Evolutionary conservation across 2,888 invertebrate genomes (phyloP).

Genomic region (Lasioglossum morio): DNA sequence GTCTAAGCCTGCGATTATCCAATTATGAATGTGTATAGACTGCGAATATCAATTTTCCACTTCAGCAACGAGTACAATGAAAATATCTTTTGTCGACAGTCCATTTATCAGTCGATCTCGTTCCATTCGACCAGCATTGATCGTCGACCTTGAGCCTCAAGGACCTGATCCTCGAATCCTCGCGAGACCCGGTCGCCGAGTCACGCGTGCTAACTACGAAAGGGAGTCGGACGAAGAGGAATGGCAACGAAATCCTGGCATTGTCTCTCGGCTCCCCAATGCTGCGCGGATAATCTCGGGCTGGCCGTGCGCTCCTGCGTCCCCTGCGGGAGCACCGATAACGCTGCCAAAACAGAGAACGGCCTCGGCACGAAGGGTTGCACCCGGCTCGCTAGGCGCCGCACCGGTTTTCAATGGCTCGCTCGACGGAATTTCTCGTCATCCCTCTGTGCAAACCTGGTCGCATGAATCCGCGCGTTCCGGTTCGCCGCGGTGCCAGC

Average conservation of each 20-base stretch:
- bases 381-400: neutral
- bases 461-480: conserved; percentile 58
- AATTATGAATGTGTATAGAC: neutral
- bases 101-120: neutral
- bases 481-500: conserved; percentile 25
- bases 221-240: conserved; percentile 26
- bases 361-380: conserved; percentile 57
- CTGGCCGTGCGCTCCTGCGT: conserved; percentile 40
- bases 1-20: too few relatives aligned
- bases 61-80: neutral
- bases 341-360: conserved; percentile 56
- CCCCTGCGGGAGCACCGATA: conserved; percentile 65
- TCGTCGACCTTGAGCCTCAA: conserved; percentile 19
- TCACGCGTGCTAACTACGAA: conserved; percentile 40
- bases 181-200: conserved; percentile 31
- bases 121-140: neutral
- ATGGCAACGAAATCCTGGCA: conserved; percentile 68
- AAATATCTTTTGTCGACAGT: neutral
- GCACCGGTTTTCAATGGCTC: conserved; percentile 47
- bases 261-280: conserved; percentile 69
- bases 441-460: conserved; percentile 26
- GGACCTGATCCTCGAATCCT: neutral
- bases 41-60: neutral
- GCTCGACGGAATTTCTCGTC: conserved; percentile 65
- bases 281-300: conserved; percentile 64